phyloP scores from a whole-genome alignment of 2,797 vertebrate genomes.

The Naso thynnoides region DNA sequence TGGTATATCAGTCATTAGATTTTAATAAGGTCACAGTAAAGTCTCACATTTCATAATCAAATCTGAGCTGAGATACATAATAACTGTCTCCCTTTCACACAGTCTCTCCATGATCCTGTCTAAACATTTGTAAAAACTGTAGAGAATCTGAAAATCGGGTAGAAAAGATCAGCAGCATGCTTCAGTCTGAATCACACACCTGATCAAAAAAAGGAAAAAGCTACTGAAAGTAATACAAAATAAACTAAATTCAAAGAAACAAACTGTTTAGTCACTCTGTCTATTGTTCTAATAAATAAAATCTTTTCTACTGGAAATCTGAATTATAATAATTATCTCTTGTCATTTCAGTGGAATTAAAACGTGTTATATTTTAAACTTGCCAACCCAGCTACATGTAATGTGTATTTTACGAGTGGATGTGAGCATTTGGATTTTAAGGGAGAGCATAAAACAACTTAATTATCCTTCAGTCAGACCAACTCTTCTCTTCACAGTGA shows the following conservation, averaged over 20 bases:
- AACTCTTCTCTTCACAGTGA: slow-evolving; percentile 8
- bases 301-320: not conserved
- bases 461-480: slow-evolving; percentile 45
- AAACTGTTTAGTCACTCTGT: too few relatives aligned
- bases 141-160: not conserved
- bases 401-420: slow-evolving; percentile 13
- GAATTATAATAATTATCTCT: slow-evolving; percentile 1
- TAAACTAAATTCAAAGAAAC: too few relatives aligned
- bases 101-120: not conserved
- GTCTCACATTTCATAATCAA: not conserved
- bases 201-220: not conserved
- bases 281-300: not conserved
- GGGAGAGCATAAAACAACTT: slow-evolving; percentile 35
- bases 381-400: not conserved
- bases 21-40: slow-evolving; percentile 20
- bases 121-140: slow-evolving; percentile 3
- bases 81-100: not conserved
- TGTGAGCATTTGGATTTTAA: slow-evolving; percentile 30
- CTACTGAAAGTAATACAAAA: too few relatives aligned
- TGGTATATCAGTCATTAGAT: not conserved
- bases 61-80: slow-evolving; percentile 1
- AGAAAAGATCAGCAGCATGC: not conserved
- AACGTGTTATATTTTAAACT: slow-evolving; percentile 5
- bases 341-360: not conserved
- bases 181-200: not conserved